Conservation (phyloP, 2,888 invertebrate genomes). For the Taphrorychus bicolor region DNA sequence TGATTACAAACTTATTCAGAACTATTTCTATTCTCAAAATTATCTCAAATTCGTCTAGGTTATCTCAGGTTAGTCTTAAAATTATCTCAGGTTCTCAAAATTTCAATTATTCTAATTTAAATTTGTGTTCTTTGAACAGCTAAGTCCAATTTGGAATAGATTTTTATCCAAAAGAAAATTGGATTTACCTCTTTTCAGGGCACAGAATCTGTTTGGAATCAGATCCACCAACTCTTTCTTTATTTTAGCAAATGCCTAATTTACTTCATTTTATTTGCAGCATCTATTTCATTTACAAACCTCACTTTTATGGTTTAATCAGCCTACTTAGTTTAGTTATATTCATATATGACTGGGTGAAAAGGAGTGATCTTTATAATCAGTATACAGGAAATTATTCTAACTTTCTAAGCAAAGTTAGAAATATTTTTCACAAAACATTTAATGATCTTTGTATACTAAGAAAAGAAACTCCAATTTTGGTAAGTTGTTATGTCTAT, state of each 20-base stretch:
- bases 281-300: constrained; percentile 55
- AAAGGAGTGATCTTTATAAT: constrained; percentile 43
- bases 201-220: background rate
- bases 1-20: too few relatives aligned
- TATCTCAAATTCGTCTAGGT: too few relatives aligned
- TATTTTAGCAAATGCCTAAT: background rate
- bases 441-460: constrained; percentile 49
- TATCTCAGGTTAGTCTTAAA: too few relatives aligned
- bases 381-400: constrained; percentile 44
- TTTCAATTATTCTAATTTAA: too few relatives aligned
- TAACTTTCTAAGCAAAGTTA: constrained; percentile 46
- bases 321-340: constrained; percentile 52
- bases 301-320: constrained; percentile 59
- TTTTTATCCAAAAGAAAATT: too few relatives aligned
- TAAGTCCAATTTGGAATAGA: too few relatives aligned
- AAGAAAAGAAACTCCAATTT: constrained; percentile 54
- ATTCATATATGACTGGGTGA: constrained; percentile 53
- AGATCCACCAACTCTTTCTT: background rate
- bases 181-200: too few relatives aligned
- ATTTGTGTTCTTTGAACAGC: too few relatives aligned
- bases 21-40: too few relatives aligned
- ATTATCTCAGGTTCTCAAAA: too few relatives aligned
- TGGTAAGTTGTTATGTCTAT: constrained; percentile 5
- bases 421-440: constrained; percentile 42
- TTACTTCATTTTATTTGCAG: constrained; percentile 46